These are phyloP conservation scores for Cherax destructor DNA, from an alignment of 1,140 invertebrate genomes.

Conservation along the genomic window DNA sequence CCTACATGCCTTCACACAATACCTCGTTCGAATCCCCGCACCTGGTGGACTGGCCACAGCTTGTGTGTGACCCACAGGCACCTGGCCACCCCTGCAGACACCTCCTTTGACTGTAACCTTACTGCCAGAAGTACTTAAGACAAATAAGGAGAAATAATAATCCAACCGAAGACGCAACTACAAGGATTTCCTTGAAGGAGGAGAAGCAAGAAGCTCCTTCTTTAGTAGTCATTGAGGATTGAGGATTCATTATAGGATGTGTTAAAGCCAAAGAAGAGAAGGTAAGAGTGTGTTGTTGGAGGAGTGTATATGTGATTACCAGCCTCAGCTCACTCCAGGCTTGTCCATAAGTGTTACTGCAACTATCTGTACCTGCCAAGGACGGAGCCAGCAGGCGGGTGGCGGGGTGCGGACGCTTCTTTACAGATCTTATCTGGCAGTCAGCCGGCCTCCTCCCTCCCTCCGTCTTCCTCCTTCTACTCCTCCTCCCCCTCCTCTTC, in stretches of 20 bases:
- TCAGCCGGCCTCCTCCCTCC: conserved; percentile 23
- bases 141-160: too few relatives aligned
- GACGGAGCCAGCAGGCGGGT: conserved; percentile 7
- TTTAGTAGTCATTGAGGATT: not conserved
- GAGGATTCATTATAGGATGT: not conserved
- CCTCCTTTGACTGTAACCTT: too few relatives aligned
- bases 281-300: too few relatives aligned
- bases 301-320: not conserved
- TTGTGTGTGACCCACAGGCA: too few relatives aligned
- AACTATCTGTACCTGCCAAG: conserved; percentile 46
- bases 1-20: conserved; percentile 51
- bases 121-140: too few relatives aligned
- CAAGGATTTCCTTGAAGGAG: too few relatives aligned
- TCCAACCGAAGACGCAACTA: too few relatives aligned
- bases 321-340: conserved; percentile 28
- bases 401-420: conserved; percentile 22
- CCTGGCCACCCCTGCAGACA: too few relatives aligned
- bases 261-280: not conserved
- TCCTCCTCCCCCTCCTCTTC: not conserved
- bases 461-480: not conserved
- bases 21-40: conserved; percentile 14
- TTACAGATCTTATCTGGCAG: conserved; percentile 29
- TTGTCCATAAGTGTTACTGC: conserved; percentile 42
- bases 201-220: too few relatives aligned
- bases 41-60: not conserved